These are phyloP conservation scores for Omphaloscelis lunosa DNA, from an alignment of 2,888 invertebrate genomes.

Conservation along the genomic window DNA sequence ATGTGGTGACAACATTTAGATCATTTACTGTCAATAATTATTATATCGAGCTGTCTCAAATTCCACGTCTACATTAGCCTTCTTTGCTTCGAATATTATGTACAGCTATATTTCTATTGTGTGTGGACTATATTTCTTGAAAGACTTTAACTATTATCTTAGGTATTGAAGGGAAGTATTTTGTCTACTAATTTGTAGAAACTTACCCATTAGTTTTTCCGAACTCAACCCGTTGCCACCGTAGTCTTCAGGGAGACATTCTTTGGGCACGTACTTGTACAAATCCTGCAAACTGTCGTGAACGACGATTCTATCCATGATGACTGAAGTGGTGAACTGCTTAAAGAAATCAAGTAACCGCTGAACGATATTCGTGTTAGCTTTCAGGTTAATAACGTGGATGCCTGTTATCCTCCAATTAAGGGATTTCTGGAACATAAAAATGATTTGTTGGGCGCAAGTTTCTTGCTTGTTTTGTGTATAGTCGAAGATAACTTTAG, in stretches of 20 bases:
- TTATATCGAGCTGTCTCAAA: too few species aligned
- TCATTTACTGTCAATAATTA: too few species aligned
- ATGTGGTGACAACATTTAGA: too few species aligned
- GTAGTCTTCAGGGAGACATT: slow-evolving; percentile 43
- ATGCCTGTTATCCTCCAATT: slow-evolving; percentile 41
- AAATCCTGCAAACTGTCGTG: slow-evolving; percentile 26
- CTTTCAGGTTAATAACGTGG: slow-evolving; percentile 25
- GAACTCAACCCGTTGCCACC: slow-evolving; percentile 31
- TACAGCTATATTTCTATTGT: too few species aligned
- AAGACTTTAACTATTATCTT: too few species aligned
- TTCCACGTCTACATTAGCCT: too few species aligned
- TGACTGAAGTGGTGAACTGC: slow-evolving; percentile 19
- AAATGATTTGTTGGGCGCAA: neutral
- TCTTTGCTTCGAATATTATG: too few species aligned
- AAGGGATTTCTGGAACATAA: slow-evolving; percentile 41
- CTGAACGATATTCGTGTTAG: neutral
- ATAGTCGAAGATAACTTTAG: neutral
- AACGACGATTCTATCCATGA: slow-evolving; percentile 35
- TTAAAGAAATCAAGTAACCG: slow-evolving; percentile 20
- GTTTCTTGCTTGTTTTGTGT: neutral
- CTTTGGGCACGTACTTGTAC: slow-evolving; percentile 37
- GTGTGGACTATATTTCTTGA: too few species aligned
- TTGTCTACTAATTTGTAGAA: neutral
- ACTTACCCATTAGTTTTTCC: slow-evolving; percentile 25
- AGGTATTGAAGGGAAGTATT: too few species aligned